These are phyloP conservation scores for Brachypterus glaber DNA, from an alignment of 2,888 invertebrate genomes.

Conservation along the genomic window DNA sequence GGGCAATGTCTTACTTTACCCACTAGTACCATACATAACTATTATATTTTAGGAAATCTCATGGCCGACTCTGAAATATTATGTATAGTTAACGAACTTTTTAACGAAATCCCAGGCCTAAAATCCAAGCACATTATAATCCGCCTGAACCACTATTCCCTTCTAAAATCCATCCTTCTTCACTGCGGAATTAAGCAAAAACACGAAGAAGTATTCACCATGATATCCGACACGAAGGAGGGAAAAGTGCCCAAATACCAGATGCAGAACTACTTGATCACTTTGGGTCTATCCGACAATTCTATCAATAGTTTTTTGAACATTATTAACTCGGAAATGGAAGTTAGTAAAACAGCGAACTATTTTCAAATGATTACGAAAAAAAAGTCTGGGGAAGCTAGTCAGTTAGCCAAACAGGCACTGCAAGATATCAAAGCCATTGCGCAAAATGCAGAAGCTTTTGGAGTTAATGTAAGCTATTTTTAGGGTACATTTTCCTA, in stretches of 20 bases:
- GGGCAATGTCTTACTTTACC: too few species aligned
- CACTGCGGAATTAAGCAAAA: slow-evolving; percentile 71
- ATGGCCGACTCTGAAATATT: slow-evolving; percentile 82
- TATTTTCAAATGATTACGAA: slow-evolving; percentile 57
- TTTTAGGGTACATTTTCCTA: too few species aligned
- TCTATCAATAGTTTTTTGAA: slow-evolving; percentile 53
- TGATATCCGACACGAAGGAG: slow-evolving; percentile 46
- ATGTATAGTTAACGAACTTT: slow-evolving; percentile 64
- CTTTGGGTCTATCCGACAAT: slow-evolving; percentile 58
- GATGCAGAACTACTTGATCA: slow-evolving; percentile 58
- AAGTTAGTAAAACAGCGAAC: slow-evolving; percentile 50
- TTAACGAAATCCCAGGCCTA: slow-evolving; percentile 56
- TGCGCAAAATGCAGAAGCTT: slow-evolving; percentile 55
- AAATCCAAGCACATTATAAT: slow-evolving; percentile 57
- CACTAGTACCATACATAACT: too few species aligned
- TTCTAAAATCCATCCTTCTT: slow-evolving; percentile 65
- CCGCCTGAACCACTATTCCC: slow-evolving; percentile 68
- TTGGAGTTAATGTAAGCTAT: slow-evolving; percentile 70
- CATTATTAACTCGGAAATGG: slow-evolving; percentile 58
- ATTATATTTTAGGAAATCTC: slow-evolving; percentile 57
- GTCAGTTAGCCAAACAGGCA: slow-evolving; percentile 57
- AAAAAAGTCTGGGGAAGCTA: slow-evolving; percentile 55
- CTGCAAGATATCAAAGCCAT: slow-evolving; percentile 67
- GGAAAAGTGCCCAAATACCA: slow-evolving; percentile 57
- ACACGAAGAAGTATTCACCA: slow-evolving; percentile 44